Base-by-base conservation (phyloP, 2,113 vertebrate species). In the Nicator chloris region DNA sequence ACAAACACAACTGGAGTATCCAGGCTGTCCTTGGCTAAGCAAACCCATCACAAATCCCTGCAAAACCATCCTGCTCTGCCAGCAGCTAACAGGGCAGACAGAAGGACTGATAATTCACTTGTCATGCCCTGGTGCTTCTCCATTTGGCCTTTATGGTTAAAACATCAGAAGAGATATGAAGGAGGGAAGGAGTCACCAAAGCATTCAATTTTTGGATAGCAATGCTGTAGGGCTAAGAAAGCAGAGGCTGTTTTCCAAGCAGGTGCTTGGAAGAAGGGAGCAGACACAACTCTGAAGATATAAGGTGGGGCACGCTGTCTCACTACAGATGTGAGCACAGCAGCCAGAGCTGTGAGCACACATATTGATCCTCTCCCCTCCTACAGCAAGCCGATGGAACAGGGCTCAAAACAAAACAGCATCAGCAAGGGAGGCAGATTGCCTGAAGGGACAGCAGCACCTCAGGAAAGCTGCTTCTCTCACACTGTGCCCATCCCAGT, bases 311-410 rank as follows among this genome's bases (percentile, higher is more conserved):
- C 20, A 54, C 8, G 7, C 30, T 54, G 70, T 45, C 60, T 63
- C 47, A 54, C 39, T 5, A 44, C 0, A 5, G 64, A 20, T 53
- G 49, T 42, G 26, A 88, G 68, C 27, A 70, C 27, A 66, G 77
- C 51, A 88, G 56, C 33, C 83, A 91, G 56, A 95, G 77, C 60
- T 23, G 14, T 4, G 1, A 81, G 56, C 12, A 26, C 27, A 22
- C 0, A 0, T 8, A 49, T 45, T 50, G 63, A 86, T 63, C 44
- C 24, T 78, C 37, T 71, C 86, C 40, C 53, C 71, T 69, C 53
- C 49, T 61, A 77, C 13, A 44, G 40, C 0, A 2, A 72, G 50
- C 39, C 0, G 0, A 23, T 3, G 3, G 56, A 92, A 77, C 0
- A 77, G 23, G 16, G 59, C 30, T 72, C 11, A 63, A 75, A 90